These are phyloP conservation scores for Malurus splendens DNA, from an alignment of 2,797 vertebrate genomes.

Conservation along the genomic window DNA sequence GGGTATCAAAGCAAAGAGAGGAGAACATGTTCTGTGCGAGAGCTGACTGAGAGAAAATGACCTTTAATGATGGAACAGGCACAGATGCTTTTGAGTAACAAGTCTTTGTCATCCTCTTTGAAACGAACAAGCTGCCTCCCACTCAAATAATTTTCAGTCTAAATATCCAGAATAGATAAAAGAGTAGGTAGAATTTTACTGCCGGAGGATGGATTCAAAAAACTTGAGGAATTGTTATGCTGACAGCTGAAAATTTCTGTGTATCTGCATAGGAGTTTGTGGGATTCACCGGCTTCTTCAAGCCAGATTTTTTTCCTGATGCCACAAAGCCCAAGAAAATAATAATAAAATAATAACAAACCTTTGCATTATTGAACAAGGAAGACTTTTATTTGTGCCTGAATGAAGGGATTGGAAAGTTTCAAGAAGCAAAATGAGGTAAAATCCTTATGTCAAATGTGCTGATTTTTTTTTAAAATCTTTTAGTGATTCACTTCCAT, in stretches of 20 bases:
- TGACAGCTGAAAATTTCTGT: neutral
- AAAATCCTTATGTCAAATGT: neutral
- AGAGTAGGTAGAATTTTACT: neutral
- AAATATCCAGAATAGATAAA: slow-evolving; percentile 3
- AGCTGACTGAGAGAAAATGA: slow-evolving; percentile 3
- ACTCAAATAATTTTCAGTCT: slow-evolving; percentile 24
- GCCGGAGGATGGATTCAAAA: neutral
- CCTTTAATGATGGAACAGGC: slow-evolving; percentile 40
- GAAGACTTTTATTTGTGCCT: neutral
- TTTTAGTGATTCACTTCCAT: neutral
- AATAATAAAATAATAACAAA: neutral
- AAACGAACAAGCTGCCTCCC: slow-evolving; percentile 10
- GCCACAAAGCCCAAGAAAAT: neutral
- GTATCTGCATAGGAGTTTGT: neutral
- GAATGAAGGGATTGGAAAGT: neutral
- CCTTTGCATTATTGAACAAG: neutral
- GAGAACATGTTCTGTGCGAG: neutral
- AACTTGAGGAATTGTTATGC: neutral
- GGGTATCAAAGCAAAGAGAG: neutral
- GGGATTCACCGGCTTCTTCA: neutral
- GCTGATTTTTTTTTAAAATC: neutral
- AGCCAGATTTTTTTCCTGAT: neutral
- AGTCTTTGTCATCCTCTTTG: slow-evolving; percentile 26
- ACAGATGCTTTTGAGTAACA: slow-evolving; percentile 53
- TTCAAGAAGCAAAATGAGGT: neutral